These are phyloP conservation scores for Callipepla californica DNA, from an alignment of 2,113 vertebrate genomes.

Conservation along the genomic window DNA sequence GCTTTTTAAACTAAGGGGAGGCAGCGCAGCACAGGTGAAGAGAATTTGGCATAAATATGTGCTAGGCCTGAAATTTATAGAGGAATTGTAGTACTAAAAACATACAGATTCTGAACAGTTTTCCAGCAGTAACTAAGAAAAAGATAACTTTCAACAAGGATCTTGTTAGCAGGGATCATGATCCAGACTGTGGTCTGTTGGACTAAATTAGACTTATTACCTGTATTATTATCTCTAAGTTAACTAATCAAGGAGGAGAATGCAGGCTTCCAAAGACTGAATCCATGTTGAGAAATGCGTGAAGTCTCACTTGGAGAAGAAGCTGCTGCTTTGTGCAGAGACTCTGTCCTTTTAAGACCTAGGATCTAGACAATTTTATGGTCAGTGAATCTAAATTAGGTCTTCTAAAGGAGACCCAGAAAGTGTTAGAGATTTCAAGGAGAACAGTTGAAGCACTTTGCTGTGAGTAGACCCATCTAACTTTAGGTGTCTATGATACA, in stretches of 20 bases:
- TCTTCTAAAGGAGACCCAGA: background rate
- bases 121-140: background rate
- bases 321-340: background rate
- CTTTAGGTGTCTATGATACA: background rate
- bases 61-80: conserved; percentile 20
- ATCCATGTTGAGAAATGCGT: background rate
- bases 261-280: background rate
- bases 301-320: background rate
- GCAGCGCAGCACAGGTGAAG: background rate
- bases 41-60: conserved; percentile 29
- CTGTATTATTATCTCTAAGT: background rate
- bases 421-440: background rate
- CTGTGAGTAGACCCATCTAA: background rate
- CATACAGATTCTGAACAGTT: background rate
- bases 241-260: background rate
- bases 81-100: background rate
- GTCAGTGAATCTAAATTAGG: background rate
- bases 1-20: conserved; percentile 55
- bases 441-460: background rate
- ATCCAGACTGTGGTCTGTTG: background rate
- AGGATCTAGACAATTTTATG: background rate
- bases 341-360: background rate
- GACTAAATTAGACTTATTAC: background rate
- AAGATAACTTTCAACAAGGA: background rate
- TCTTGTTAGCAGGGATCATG: background rate